Evolutionary conservation across 2,113 vertebrate genomes (phyloP), one percentile per base, ranked within the genome.

Genomic region (Sula dactylatra): DNA sequence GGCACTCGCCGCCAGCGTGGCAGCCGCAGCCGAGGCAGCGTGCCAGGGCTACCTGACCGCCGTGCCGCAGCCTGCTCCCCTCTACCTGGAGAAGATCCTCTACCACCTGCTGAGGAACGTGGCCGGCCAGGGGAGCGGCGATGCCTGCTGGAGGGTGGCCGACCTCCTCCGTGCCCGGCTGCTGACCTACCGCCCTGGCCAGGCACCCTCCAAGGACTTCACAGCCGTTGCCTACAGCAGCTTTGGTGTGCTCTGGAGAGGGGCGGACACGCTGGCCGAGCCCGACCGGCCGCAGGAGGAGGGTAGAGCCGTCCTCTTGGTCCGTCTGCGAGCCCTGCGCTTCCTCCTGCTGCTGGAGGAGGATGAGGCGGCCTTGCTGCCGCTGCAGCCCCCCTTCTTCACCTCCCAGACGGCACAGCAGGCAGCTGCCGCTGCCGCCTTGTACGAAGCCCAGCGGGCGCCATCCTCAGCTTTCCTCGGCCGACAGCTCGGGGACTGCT

Each of bases 81-180:
- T 99, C 16, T 99, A 99, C 96, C 97, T 99, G 96, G 99, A 99
- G 96, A 99, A 99, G 79, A 99, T 99, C 34, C 92, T 99, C 15
- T 99, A 99, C 90, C 98, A 99, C 54, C 97, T 99, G 36, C 88
- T 99, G 31, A 98, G 98, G 64, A 99, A 98, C 47, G 36, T 98
- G 5, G 97, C 96, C 6, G 31, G 94, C 11, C 92, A 76, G 6
- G 97, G 97, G 47, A 90, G 85, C 38, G 95, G 94, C 4, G 82
- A 56, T 7, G 92, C 95, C 26, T 98, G 96, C 50, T 88, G 97
- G 44, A 92, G 81, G 13, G 91, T 98, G 1, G 98, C 98, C 2
- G 92, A 95, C 9, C 82, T 98, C 59, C 98, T 99, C 45, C 98
- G 98, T 62, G 56, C 55, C 72, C 98, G 97, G 34, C 98, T 99